Evolutionary conservation across 64 coral and sea anemone species (phyloP), one percentile per base, ranked within the genome.

Genomic region (Cladopsammia gracilis): DNA sequence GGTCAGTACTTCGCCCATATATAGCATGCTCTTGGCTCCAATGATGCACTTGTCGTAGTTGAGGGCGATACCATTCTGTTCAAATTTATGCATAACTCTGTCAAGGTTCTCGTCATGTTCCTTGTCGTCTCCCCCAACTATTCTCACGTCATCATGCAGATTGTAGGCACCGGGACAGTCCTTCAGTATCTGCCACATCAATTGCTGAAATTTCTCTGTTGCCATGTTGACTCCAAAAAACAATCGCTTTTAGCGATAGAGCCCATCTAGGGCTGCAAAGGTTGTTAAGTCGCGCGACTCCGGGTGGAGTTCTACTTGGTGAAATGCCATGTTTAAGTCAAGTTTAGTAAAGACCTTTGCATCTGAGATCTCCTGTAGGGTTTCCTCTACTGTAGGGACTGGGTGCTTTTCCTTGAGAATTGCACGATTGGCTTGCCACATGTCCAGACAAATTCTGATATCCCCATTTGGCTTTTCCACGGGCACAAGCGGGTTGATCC

Each of bases 121-220:
- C 13, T 75, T 56, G 4, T 85, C 14, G 9, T 60, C 65, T 25
- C 65, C 48, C 3, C 89, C 78, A 22, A 91, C 77, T 71, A 91
- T 52, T 88, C 25, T 76, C 48, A 80, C 25, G 45, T 80, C 76
- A 46, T 79, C 88, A 67, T 64, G 24, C 19, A 90, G 10, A 66
- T 82, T 91, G 43, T 81, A 48, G 20, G 57, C 64, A 8, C 66
- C 66, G 11, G 51, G 50, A 22, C 74, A 90, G 76, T 58, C 88
- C 64, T 51, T 79, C 88, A 90, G 76, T 48, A 90, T 64, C 54
- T 83, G 77, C 89, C 77, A 91, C 42, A 72, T 72, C 44, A 91
- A n/a, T 24, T 91, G 64, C 75, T 91, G 65, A 70, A 70, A 90
- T 22, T 90, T 90, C 47, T 73, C 89, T 18, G 62, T 79, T 71